phyloP scores from a whole-genome alignment of 2,888 invertebrate species.

The Stomorhina lunata region DNA sequence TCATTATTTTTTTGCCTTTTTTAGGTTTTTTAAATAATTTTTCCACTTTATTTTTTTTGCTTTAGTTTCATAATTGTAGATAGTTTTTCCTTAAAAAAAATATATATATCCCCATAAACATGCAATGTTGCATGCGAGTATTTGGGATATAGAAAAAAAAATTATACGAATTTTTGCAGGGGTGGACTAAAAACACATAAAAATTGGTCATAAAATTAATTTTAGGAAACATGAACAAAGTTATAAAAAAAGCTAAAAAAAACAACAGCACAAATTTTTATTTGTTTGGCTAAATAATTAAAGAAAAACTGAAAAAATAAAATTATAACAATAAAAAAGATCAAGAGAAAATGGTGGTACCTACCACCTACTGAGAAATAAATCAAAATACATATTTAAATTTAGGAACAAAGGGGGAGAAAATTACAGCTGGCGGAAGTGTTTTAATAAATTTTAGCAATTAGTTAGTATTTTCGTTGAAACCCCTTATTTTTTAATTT shows the following conservation, averaged over 20 bases:
- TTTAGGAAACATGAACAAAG: slow-evolving; percentile 19
- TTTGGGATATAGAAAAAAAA: not conserved
- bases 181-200: slow-evolving; percentile 33
- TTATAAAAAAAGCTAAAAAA: slow-evolving; percentile 4
- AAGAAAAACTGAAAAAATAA: not conserved
- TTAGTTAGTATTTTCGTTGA: not conserved
- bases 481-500: no score
- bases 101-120: slow-evolving; percentile 52
- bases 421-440: not conserved
- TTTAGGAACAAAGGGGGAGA: not conserved
- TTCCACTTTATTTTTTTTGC: not conserved
- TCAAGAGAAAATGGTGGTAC: not conserved
- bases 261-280: no score
- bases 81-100: slow-evolving; percentile 59
- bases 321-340: slow-evolving; percentile 6
- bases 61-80: slow-evolving; percentile 60
- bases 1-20: not conserved
- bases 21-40: slow-evolving; percentile 3
- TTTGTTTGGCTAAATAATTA: slow-evolving; percentile 7
- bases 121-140: slow-evolving; percentile 61
- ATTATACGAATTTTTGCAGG: not conserved
- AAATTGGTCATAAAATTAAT: slow-evolving; percentile 51
- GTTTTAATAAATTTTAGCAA: not conserved
- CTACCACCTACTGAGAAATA: slow-evolving; percentile 16
- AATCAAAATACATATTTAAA: not conserved